Base-by-base conservation (phyloP, 30 jellyfish, hydroid and myxozoan species). In the Sanderia malayensis region DNA sequence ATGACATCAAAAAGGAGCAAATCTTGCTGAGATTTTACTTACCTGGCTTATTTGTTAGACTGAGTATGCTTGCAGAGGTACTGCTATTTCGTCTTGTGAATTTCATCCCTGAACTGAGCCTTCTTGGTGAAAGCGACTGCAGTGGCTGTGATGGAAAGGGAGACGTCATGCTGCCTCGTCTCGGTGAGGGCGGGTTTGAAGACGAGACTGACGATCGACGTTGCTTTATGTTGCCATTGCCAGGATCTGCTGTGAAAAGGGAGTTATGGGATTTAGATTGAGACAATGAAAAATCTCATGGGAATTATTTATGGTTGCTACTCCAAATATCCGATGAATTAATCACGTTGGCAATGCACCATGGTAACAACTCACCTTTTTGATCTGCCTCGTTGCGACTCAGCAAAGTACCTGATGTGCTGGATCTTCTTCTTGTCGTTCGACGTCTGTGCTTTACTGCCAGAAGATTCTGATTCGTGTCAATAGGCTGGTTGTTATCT, bases 341-440 rank as follows among this genome's bases (percentile, higher is more conserved):
- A 41, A 6, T 41, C 15, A 6, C 15, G 55, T 15, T 6, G 15
- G 55, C 55, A 41, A 41, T 6, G 55, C 8, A 41, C 15, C 55
- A 41, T 41, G 11, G 15, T 41, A 41, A 49, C 3, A 4, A 2
- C 64, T 9, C 6, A 49, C 64, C 64, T 49, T 8, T 49, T 49
- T 49, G 11, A 49, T 49, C 64, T 9, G 64, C 76, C 0, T 65
- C 70, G 4, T 61, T 31, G 0, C 33, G 49, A 1, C 21, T 25
- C 25, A 78, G 76, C 17, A 78, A 29, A 13, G 78, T 70, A 2
- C 89, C 89, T 27, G 89, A 78, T 13, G 89, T 78, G 44, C 89
- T 78, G 1, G 89, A 78, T 66, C 79, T 65, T 52, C 89, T 65
- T 0, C 89, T 78, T n/a, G 61, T 24, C 18, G 20, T 31, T 26